phyloP scores from a whole-genome alignment of 2,888 invertebrate species.

The Zelleria hepariella region DNA sequence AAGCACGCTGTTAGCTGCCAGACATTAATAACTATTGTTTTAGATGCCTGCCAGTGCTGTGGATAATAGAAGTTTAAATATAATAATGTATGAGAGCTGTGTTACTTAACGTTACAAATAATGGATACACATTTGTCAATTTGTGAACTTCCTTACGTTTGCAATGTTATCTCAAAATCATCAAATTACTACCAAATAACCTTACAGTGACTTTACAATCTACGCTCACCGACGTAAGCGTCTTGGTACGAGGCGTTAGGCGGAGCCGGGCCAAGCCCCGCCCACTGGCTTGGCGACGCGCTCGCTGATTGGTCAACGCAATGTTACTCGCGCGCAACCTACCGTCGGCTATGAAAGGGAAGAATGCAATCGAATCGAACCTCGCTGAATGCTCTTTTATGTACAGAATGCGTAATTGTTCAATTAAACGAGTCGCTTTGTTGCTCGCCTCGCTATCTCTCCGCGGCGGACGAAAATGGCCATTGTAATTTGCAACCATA shows the following conservation, averaged over 20 bases:
- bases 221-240: slow-evolving; percentile 31
- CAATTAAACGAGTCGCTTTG: slow-evolving; percentile 27
- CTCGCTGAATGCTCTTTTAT: slow-evolving; percentile 40
- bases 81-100: no score
- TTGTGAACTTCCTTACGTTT: neutral
- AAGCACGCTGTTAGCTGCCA: neutral
- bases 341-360: slow-evolving; percentile 23
- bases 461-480: slow-evolving; percentile 4
- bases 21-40: neutral
- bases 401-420: slow-evolving; percentile 39
- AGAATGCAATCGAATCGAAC: slow-evolving; percentile 54
- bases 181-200: neutral
- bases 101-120: neutral
- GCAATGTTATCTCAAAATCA: neutral
- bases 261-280: slow-evolving; percentile 25
- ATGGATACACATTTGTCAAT: no score
- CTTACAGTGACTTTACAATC: neutral
- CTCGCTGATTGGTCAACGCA: slow-evolving; percentile 40
- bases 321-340: slow-evolving; percentile 39
- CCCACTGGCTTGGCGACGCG: slow-evolving; percentile 31
- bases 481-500: slow-evolving; percentile 14
- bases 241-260: slow-evolving; percentile 49
- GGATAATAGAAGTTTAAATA: no score
- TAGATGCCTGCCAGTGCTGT: neutral
- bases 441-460: slow-evolving; percentile 11